phyloP scores from a whole-genome alignment of 2,797 vertebrate genomes.

The Coracias cyanogaster region DNA sequence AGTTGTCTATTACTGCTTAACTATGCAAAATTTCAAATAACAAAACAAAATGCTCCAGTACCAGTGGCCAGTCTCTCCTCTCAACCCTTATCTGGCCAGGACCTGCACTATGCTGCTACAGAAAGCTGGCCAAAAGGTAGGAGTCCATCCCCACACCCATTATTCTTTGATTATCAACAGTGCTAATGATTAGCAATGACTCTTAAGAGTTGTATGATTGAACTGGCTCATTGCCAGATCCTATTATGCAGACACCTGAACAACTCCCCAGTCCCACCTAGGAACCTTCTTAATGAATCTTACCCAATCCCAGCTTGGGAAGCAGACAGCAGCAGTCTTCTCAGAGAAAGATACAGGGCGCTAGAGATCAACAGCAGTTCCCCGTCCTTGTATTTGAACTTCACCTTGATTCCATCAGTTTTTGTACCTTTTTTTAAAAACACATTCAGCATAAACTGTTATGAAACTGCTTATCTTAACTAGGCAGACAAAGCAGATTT shows the following conservation, averaged over 20 bases:
- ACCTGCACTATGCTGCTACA: neutral
- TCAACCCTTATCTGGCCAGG: neutral
- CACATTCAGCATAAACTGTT: neutral
- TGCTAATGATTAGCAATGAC: neutral
- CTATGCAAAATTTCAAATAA: accelerated
- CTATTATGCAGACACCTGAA: neutral
- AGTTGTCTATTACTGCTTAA: neutral
- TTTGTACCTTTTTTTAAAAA: neutral
- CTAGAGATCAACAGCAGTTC: neutral
- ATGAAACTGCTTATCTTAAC: neutral
- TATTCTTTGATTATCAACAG: neutral
- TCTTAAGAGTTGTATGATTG: neutral
- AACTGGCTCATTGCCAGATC: neutral
- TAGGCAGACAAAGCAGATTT: neutral
- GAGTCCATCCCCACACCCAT: neutral
- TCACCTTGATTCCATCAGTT: neutral
- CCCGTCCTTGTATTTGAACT: neutral
- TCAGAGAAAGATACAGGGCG: neutral
- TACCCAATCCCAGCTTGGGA: neutral
- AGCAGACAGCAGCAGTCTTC: neutral
- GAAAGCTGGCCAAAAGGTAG: neutral
- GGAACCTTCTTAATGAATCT: neutral
- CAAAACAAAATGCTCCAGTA: neutral
- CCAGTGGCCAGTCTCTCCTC: neutral
- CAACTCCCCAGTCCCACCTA: neutral